Evolutionary conservation across 2,797 vertebrate genomes (phyloP).

Genomic region (Botia almorhae): DNA sequence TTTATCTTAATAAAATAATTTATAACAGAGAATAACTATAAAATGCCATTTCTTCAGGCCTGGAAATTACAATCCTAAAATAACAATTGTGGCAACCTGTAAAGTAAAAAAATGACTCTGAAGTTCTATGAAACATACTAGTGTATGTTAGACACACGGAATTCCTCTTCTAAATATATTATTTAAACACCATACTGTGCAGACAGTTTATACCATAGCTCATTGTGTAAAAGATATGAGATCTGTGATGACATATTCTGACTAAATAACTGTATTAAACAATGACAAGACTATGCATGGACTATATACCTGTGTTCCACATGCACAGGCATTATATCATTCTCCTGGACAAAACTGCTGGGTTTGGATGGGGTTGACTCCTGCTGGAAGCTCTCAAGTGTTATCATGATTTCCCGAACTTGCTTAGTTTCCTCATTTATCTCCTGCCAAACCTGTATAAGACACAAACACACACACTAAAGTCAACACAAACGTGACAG

Average conservation of each 20-base stretch:
- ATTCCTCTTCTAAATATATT: too few relatives aligned
- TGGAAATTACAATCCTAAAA: too few relatives aligned
- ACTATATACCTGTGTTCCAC: slow-evolving; percentile 85
- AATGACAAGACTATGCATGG: not conserved
- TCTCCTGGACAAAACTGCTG: slow-evolving; percentile 79
- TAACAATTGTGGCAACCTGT: too few relatives aligned
- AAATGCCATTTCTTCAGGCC: too few relatives aligned
- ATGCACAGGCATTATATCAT: slow-evolving; percentile 87
- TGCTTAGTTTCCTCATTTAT: slow-evolving; percentile 92
- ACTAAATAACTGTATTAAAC: not conserved
- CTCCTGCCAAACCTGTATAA: slow-evolving; percentile 90
- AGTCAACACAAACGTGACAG: slow-evolving; percentile 1
- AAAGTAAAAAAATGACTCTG: too few relatives aligned
- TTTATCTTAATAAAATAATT: too few relatives aligned
- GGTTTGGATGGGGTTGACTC: slow-evolving; percentile 85
- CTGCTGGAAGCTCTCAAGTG: slow-evolving; percentile 90
- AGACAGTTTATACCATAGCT: not conserved
- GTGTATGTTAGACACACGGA: too few relatives aligned
- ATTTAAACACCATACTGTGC: not conserved
- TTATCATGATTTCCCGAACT: slow-evolving; percentile 94
- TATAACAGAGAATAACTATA: too few relatives aligned
- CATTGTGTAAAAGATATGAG: not conserved
- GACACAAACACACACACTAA: not conserved
- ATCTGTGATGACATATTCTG: not conserved
- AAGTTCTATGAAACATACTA: too few relatives aligned